Percentiles rank a stretch among this genome's conserved stretches.
Conservation (phyloP, 35 echinoderm and acorn worm species). For the Ophiothrix spiculata region DNA sequence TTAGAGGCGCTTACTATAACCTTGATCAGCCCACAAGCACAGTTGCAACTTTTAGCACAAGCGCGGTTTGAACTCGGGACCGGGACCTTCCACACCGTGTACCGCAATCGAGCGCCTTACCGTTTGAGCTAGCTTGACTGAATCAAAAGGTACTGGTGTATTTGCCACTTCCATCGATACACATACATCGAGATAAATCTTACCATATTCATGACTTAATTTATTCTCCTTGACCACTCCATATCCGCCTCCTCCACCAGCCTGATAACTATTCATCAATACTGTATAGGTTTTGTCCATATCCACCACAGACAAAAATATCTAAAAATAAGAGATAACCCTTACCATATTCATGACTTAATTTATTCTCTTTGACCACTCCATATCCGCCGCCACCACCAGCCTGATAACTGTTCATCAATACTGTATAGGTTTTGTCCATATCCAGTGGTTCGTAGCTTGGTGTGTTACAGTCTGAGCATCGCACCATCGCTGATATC, state of each 20-base stretch:
- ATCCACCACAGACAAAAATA: not conserved
- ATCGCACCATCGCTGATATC: conserved; percentile 32
- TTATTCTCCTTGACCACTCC: not conserved
- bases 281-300: not conserved
- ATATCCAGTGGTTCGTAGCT: conserved; percentile 53
- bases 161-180: not conserved
- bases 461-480: conserved; percentile 52
- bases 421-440: conserved; percentile 53
- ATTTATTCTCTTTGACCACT: conserved; percentile 54
- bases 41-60: too few species aligned
- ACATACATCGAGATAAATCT: not conserved
- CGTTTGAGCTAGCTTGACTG: too few species aligned
- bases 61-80: too few species aligned
- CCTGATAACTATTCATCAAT: not conserved
- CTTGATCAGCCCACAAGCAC: too few species aligned
- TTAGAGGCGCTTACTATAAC: too few species aligned
- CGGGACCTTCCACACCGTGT: too few species aligned
- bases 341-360: conserved; percentile 63
- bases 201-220: not conserved
- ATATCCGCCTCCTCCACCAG: not conserved
- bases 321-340: not conserved
- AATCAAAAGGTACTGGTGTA: not conserved
- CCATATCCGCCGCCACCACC: conserved; percentile 73
- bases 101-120: too few species aligned
- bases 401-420: conserved; percentile 74